These are phyloP conservation scores for Cuculus canorus DNA, from an alignment of 2,797 vertebrate species.

Conservation along the genomic window DNA sequence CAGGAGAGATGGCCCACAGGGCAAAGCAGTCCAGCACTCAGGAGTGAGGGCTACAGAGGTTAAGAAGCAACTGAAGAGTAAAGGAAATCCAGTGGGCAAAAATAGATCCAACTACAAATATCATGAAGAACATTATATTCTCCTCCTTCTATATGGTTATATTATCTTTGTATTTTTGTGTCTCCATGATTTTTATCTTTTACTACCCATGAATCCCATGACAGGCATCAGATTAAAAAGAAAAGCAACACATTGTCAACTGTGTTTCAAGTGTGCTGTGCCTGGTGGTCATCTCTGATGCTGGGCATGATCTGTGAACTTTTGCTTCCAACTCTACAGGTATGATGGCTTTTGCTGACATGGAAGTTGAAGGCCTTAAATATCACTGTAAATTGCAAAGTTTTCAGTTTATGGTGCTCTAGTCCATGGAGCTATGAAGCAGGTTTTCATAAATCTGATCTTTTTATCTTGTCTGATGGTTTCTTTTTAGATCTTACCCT, in stretches of 20 bases:
- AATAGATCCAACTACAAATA: not conserved
- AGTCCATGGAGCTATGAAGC: not conserved
- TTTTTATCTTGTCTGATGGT: not conserved
- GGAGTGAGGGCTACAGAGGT: not conserved
- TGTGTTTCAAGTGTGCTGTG: not conserved
- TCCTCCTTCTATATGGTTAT: not conserved
- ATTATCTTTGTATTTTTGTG: not conserved
- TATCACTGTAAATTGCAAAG: not conserved
- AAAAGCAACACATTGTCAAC: not conserved
- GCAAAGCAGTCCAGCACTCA: not conserved
- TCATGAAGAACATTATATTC: not conserved
- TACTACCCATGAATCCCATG: not conserved
- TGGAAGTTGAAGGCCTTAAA: not conserved
- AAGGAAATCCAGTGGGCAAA: not conserved
- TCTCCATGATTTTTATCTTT: not conserved
- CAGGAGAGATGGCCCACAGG: not conserved
- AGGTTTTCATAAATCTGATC: conserved; percentile 51
- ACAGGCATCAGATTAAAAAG: not conserved
- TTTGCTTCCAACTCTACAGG: not conserved
- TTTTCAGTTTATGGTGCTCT: not conserved
- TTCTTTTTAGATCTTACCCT: conserved; percentile 37
- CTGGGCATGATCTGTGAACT: not conserved
- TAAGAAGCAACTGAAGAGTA: not conserved
- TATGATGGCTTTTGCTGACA: not conserved
- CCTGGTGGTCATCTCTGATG: not conserved